Evolutionary conservation across 1,140 invertebrate species (phyloP).

Genomic region (Leptopilina boulardi): DNA sequence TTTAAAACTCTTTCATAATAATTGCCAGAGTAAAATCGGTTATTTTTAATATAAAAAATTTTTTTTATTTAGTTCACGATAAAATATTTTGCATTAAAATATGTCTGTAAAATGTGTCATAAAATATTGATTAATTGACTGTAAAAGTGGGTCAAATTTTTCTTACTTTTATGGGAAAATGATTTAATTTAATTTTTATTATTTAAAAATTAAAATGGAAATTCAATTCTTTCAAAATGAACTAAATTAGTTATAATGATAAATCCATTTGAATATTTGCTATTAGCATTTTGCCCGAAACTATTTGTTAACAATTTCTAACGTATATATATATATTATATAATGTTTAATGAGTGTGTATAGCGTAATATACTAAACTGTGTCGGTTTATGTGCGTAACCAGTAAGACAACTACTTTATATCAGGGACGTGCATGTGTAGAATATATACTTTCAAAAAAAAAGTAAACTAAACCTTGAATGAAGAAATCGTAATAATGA

Average conservation of each 20-base stretch:
- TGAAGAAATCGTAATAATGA: conserved; percentile 26
- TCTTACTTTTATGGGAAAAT: not conserved
- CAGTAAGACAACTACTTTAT: not conserved
- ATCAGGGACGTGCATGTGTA: conserved; percentile 21
- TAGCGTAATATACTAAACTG: conserved; percentile 2
- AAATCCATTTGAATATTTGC: not conserved
- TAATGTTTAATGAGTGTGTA: conserved; percentile 15
- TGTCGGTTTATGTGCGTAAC: conserved; percentile 14
- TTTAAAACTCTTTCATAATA: not conserved
- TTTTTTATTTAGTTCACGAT: not conserved
- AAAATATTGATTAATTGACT: not conserved
- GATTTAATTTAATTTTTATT: not conserved
- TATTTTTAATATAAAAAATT: not conserved
- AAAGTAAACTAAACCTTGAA: conserved; percentile 5
- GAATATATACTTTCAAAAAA: conserved; percentile 11
- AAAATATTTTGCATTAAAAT: too few relatives aligned
- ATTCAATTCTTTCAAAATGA: too few relatives aligned
- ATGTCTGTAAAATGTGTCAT: too few relatives aligned
- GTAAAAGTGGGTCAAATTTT: not conserved
- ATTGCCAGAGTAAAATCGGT: too few relatives aligned
- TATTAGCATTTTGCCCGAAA: not conserved
- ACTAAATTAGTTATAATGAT: not conserved
- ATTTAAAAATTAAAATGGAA: too few relatives aligned
- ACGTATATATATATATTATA: conserved; percentile 2
- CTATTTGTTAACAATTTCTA: not conserved